Evolutionary conservation across 2,888 invertebrate genomes (phyloP).

Genomic region (Mesoligia furuncula): DNA sequence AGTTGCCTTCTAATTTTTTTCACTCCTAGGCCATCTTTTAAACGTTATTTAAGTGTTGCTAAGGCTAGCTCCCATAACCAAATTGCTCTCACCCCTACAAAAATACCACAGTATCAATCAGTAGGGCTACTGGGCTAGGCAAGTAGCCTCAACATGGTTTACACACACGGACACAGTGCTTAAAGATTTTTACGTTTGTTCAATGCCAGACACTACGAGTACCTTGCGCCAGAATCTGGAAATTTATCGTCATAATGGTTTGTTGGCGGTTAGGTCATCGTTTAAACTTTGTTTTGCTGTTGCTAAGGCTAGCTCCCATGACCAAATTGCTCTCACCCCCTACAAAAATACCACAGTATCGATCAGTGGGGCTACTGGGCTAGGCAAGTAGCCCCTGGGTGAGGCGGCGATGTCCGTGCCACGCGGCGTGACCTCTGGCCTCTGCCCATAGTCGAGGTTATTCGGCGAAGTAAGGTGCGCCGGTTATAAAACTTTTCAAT

Average conservation of each 20-base stretch:
- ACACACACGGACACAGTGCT: not conserved
- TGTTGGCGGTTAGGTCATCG: not conserved
- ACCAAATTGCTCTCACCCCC: constrained; percentile 62
- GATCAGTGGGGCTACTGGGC: constrained; percentile 67
- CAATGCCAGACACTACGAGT: not conserved
- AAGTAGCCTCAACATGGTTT: too few relatives aligned
- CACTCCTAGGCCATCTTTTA: not conserved
- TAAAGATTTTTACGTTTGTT: not conserved
- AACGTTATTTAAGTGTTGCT: too few relatives aligned
- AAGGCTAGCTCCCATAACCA: too few relatives aligned
- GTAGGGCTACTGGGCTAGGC: too few relatives aligned
- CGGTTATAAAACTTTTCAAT: constrained; percentile 22
- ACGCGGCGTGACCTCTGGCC: constrained; percentile 86
- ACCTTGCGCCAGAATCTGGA: not conserved
- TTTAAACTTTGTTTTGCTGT: constrained; percentile 18
- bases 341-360: constrained; percentile 62
- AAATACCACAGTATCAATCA: too few relatives aligned
- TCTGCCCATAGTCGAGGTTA: constrained; percentile 78
- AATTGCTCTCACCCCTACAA: too few relatives aligned
- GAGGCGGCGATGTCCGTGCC: constrained; percentile 88
- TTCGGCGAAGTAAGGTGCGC: constrained; percentile 54
- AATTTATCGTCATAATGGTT: not conserved
- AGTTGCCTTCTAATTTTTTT: not conserved
- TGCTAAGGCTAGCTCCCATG: constrained; percentile 43
- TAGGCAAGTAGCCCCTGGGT: constrained; percentile 78